These are phyloP conservation scores for Cacoxenus indagator DNA, from an alignment of 2,888 invertebrate genomes.

Conservation along the genomic window DNA sequence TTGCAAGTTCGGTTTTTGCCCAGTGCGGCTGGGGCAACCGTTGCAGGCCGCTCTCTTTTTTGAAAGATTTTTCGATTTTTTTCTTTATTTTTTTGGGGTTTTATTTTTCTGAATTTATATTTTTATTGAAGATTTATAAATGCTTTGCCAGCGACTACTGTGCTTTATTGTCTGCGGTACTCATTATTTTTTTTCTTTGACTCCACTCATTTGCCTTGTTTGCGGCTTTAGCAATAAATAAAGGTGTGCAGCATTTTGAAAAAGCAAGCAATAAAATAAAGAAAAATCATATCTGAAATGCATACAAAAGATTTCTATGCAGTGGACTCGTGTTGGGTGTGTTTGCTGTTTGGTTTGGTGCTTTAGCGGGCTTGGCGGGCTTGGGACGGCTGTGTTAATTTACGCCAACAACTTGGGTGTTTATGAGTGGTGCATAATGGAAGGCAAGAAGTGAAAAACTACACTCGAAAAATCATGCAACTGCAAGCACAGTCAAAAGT, in stretches of 20 bases:
- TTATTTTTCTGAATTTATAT: not conserved
- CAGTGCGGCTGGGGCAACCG: not conserved
- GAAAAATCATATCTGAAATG: not conserved
- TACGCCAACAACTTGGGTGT: constrained; percentile 13
- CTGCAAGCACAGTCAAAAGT: constrained; percentile 1
- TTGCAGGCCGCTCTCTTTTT: not conserved
- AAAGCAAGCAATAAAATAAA: not conserved
- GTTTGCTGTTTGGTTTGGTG: not conserved
- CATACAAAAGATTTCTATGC: constrained; percentile 6
- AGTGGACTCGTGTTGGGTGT: not conserved
- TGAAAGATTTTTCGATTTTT: not conserved
- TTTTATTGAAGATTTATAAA: constrained; percentile 5
- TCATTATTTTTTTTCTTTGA: not conserved
- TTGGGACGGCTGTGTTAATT: constrained; percentile 1
- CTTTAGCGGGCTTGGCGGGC: not conserved
- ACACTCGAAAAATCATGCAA: constrained; percentile 1
- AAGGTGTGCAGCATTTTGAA: constrained; percentile 9
- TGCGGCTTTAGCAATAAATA: constrained; percentile 4
- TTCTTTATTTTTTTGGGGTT: not conserved
- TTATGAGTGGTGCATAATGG: constrained; percentile 1
- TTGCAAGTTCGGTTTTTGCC: not conserved
- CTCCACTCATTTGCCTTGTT: not conserved
- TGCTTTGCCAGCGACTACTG: constrained; percentile 9
- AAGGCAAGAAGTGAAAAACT: not conserved
- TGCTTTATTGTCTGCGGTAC: constrained; percentile 13